phyloP scores from a whole-genome alignment of 2,797 vertebrate genomes.

The Halcyon smyrnensis region DNA sequence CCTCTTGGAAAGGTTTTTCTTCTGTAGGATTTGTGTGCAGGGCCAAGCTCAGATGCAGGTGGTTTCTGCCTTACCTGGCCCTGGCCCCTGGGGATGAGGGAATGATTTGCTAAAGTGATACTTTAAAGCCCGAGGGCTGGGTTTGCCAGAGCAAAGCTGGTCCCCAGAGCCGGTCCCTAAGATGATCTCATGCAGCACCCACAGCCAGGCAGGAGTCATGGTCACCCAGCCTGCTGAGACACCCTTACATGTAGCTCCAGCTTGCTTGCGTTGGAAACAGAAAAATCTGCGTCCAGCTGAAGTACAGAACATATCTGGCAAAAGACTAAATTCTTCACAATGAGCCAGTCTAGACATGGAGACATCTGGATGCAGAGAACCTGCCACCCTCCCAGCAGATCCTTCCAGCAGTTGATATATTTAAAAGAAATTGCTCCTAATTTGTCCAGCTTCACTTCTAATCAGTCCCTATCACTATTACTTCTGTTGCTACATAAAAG shows the following conservation, averaged over 20 bases:
- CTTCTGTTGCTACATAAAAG: neutral
- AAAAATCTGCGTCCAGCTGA: neutral
- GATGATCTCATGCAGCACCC: accelerated
- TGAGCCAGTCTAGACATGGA: neutral
- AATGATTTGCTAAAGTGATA: neutral
- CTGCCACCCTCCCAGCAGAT: neutral
- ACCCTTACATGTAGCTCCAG: accelerated
- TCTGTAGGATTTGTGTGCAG: neutral
- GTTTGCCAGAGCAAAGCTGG: neutral
- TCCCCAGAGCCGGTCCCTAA: neutral
- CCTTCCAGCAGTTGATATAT: neutral
- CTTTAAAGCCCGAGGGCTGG: neutral
- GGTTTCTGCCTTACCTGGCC: neutral
- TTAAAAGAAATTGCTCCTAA: neutral
- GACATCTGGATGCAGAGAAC: neutral
- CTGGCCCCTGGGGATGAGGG: neutral
- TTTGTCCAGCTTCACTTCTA: neutral
- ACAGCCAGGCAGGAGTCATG: accelerated
- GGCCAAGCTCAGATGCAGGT: neutral
- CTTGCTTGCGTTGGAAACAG: neutral
- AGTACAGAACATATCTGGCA: neutral
- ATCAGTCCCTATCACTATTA: neutral
- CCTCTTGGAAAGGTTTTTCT: neutral
- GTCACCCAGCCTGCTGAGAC: neutral
- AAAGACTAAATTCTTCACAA: neutral